Base-by-base conservation (phyloP, 2,113 vertebrate genomes). In the Saccopteryx leptura region DNA sequence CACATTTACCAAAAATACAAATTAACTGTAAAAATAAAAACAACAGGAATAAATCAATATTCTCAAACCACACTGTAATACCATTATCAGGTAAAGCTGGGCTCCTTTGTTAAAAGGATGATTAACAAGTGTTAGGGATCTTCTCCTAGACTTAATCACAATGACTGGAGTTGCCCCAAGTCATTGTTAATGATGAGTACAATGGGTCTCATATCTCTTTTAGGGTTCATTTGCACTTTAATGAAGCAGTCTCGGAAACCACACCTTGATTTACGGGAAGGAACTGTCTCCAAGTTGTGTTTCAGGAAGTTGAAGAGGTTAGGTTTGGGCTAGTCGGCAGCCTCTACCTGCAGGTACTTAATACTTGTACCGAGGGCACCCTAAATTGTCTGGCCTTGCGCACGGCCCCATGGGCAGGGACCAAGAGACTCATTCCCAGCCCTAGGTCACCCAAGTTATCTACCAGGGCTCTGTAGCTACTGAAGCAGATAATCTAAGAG, bases 181-280 rank as follows among this genome's bases (percentile, higher is more conserved):
- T 24, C 61, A 52, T 21, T 23, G 80, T 74, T 82, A 68, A 52
- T 65, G 61, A 52, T 65, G 61, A 89, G 26, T 56, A 52, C 52
- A 80, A 26, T 52, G 66, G 66, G 24, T 58, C 24, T 61, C 52
- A 1, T 23, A 65, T 15, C 65, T 91, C 82, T 81, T 82, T 68
- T 24, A 83, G 28, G 18, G 33, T 28, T 39, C 8, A 60, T 91
- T 96, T 97, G 71, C 91, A 88, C 5, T 74, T 94, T 60, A 94
- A 91, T 80, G 61, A 95, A 88, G 48, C 50, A 14, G 60, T 56
- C 52, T n/a, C 26, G 3, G 63, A 61, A 31, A 71, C 48, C 7
- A 91, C 63, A n/a, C 50, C 56, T 39, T 80, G 58, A 18, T 68
- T 91, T 48, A 82, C 79, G 54, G 54, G 86, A 74, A 91, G 28